Conservation (phyloP, 2,797 vertebrate species). For the Distichodus sexfasciatus region DNA sequence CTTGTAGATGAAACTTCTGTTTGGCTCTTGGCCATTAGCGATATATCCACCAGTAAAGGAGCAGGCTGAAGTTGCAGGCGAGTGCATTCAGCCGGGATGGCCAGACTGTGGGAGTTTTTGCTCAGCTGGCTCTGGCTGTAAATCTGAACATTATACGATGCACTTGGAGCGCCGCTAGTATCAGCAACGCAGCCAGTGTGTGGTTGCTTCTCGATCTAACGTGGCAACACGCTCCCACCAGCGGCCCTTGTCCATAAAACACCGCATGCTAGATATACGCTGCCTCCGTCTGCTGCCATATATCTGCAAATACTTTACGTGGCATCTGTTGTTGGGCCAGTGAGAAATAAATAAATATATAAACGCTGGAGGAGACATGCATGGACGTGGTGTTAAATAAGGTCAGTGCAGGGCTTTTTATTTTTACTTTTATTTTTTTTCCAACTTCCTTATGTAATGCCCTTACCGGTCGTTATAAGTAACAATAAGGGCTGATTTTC, state of each 20-base stretch:
- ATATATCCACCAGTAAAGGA: constrained; percentile 8
- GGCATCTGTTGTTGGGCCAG: constrained; percentile 12
- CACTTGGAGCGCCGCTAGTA: constrained; percentile 9
- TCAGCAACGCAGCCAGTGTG: constrained; percentile 27
- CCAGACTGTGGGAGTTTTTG: constrained; percentile 26
- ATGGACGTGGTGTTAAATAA: background rate
- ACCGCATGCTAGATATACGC: constrained; percentile 8
- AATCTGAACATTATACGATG: constrained; percentile 37
- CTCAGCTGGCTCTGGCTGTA: constrained; percentile 13
- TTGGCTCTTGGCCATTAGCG: background rate
- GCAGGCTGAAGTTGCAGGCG: constrained; percentile 1
- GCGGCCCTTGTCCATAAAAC: constrained; percentile 34
- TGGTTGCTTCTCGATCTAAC: background rate
- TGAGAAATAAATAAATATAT: background rate
- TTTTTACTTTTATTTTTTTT: background rate
- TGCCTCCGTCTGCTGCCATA: constrained; percentile 2
- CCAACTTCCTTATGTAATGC: background rate
- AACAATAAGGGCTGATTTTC: constrained; percentile 11
- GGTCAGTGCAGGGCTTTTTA: background rate
- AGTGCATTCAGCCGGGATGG: constrained; percentile 15
- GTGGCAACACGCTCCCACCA: constrained; percentile 21
- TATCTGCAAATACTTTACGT: constrained; percentile 15
- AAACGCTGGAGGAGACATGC: background rate
- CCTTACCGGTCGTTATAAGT: background rate
- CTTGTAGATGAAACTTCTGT: background rate